Evolutionary conservation across 2,888 invertebrate genomes (phyloP), one percentile per base, ranked within the genome.

Genomic region (Glomeris marginata): DNA sequence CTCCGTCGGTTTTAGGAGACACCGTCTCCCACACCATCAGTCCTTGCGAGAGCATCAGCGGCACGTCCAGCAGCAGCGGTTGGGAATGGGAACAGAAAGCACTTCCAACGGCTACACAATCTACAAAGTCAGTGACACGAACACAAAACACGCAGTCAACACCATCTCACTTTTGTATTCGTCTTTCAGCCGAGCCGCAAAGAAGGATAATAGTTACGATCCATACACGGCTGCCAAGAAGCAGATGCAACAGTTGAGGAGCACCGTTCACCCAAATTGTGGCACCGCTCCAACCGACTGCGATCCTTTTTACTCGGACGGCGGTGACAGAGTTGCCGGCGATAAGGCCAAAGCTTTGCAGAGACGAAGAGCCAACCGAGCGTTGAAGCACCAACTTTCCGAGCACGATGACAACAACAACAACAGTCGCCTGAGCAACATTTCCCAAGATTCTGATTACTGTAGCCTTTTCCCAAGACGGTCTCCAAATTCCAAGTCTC

Each of bases 181-280:
- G 28, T 28, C 28, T 28, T 28, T 28, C 28, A 28, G 16, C 34
- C 33, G 47, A 11, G 16, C 21, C n/a, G 53, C 76, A 77, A 53
- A 51, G 58, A 74, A 75, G 60, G 72, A n/a, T n/a, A 28, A 28
- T 28, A n/a, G 68, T 60, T 84, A 84, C 68, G 81, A 85, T 67
- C 85, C 85, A 46, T 84, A 82, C 67, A 69, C 77, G 57, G 77
- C 79, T 57, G 85, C 85, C 44, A 82, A 84, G 69, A 78, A 78
- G 56, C 85, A 86, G 69, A 77, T 85, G 71, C 78, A 80, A 68
- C 84, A 85, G 63, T 74, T 86, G 35, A 77, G 84, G 37, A 53
- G 45, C 10, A 45, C 50, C 28, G 45, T 37, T 36, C 13, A 45
- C 36, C 46, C 34, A 28, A 20, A 35, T 4, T 36, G 28, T 13